Evolutionary conservation across 1,140 invertebrate genomes (phyloP), one percentile per base, ranked within the genome.

Genomic region (Anoplolepis gracilipes): DNA sequence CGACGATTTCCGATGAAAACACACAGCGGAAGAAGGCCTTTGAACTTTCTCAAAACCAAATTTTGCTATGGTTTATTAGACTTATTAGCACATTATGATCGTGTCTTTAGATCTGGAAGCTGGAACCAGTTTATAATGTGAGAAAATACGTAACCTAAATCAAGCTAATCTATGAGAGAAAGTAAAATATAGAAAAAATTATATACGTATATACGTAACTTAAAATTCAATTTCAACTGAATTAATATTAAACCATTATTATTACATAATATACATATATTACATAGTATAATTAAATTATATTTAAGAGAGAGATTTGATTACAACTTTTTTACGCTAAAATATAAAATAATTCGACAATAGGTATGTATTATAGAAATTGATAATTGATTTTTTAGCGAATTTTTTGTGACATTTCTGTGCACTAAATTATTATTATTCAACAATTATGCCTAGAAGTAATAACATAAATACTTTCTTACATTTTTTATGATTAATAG

Each of bases 21-120:
- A n/a, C n/a, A n/a, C 28, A 64, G 57, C 22, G 39, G 53, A 72
- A 70, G 79, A 55, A 87, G 81, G 55, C 84, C 75, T 73, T 85
- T 79, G 87, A 88, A 88, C 75, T 33, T 39, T 69, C 65, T 53
- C 33, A 46, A 82, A 73, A 59, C 33, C 25, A 42, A 59, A 72
- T 82, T 61, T 82, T 36, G 3, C 36, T 8, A 8, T 13, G n/a
- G 13, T 49, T 53, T 33, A 11, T 2, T 62, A 36, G 22, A 69
- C 69, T 69, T 3, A 28, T 42, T 79, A 16, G 42, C 62, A 42
- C 28, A 7, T 16, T 42, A 30, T 22, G 16, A 36, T 2, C 11
- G 49, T 13, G n/a, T 22, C 4, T 36, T 2, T 22, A 5, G 25
- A 33, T 2, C 5, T n/a, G n/a, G n/a, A n/a, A n/a, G 62, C 6